Evolutionary conservation across 2,888 invertebrate species (phyloP), one percentile per base, ranked within the genome.

Genomic region (Antitype chi): DNA sequence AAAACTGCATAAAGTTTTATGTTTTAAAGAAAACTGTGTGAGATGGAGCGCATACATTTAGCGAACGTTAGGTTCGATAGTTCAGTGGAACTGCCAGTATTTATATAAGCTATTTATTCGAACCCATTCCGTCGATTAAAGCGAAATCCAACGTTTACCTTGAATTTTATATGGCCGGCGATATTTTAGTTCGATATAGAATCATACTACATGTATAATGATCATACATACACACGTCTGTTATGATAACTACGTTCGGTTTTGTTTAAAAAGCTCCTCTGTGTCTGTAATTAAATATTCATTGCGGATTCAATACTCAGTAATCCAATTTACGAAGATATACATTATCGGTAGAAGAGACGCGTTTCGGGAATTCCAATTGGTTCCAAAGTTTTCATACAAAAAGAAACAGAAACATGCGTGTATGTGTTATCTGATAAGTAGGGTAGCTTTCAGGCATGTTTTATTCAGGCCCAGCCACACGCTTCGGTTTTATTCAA

Each of bases 361-460:
- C 67, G 38, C 52, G 69, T 66, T 68, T 57, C 63, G 68, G n/a
- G 70, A 77, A 73, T 68, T 68, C 43, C 67, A 82, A 82, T 77
- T 70, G 72, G n/a, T 60, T 52, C 11, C 70, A 62, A 76, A 82
- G 82, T 81, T 83, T 76, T 74, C 49, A 72, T 63, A 85, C 80
- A 72, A 71, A 76, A 78, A 85, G 77, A 77, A 81, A 77, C n/a
- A 70, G 69, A 68, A 64, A 69, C 59, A 60, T 38, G 76, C 85
- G 83, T 73, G 82, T 77, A 68, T 60, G 68, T 85, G 64, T 83
- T 85, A 83, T 82, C 62, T 74, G 77, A 78, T 82, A 82, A 83
- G 82, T 70, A 70, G 77, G 70, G 72, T 75, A 68, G 70, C 69
- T 85, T 70, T 52, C 77, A 72, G 69, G 15, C 67, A 83, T 83